Percentiles rank a stretch among this genome's conserved stretches.
Conservation (phyloP, 1,140 invertebrate species). For the Bursaphelenchus mucronatus region DNA sequence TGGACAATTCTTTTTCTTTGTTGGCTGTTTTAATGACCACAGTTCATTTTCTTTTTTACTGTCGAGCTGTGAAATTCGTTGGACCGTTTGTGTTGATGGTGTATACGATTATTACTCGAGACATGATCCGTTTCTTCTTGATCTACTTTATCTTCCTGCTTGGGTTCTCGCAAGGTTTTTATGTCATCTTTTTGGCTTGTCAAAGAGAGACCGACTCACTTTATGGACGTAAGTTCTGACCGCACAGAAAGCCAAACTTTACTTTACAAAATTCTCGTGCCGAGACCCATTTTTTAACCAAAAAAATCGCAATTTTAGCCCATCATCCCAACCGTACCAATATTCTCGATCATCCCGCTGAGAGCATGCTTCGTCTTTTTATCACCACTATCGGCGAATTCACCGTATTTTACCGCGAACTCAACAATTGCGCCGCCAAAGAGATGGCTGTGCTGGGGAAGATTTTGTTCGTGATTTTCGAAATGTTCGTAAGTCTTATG, state of each 20-base stretch:
- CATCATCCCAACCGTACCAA: slow-evolving; percentile 36
- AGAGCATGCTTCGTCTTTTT: slow-evolving; percentile 93
- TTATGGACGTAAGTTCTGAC: too few relatives aligned
- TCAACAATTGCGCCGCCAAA: slow-evolving; percentile 65
- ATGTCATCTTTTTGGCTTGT: slow-evolving; percentile 54
- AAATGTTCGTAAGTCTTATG: slow-evolving; percentile 88
- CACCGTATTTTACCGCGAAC: slow-evolving; percentile 82
- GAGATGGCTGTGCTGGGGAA: slow-evolving; percentile 62
- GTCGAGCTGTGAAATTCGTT: slow-evolving; percentile 89
- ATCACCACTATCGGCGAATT: slow-evolving; percentile 95
- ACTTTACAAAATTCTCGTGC: too few relatives aligned
- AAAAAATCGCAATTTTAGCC: too few relatives aligned
- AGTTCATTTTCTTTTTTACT: slow-evolving; percentile 84
- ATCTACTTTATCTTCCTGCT: slow-evolving; percentile 94
- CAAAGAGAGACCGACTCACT: slow-evolving; percentile 17
- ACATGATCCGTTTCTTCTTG: slow-evolving; percentile 84
- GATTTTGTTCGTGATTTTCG: slow-evolving; percentile 87
- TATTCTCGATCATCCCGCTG: slow-evolving; percentile 69
- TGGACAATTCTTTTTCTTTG: slow-evolving; percentile 79
- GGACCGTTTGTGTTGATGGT: slow-evolving; percentile 96
- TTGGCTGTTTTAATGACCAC: slow-evolving; percentile 88
- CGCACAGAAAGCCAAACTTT: too few relatives aligned
- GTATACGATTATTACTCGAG: slow-evolving; percentile 83
- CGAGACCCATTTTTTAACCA: too few relatives aligned
- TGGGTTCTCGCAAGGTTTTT: slow-evolving; percentile 87